A percentile compares a stretch with the other conserved stretches of the same genome.
Conservation (phyloP, 1,140 invertebrate genomes). For the Akabosia matsudoensis region DNA sequence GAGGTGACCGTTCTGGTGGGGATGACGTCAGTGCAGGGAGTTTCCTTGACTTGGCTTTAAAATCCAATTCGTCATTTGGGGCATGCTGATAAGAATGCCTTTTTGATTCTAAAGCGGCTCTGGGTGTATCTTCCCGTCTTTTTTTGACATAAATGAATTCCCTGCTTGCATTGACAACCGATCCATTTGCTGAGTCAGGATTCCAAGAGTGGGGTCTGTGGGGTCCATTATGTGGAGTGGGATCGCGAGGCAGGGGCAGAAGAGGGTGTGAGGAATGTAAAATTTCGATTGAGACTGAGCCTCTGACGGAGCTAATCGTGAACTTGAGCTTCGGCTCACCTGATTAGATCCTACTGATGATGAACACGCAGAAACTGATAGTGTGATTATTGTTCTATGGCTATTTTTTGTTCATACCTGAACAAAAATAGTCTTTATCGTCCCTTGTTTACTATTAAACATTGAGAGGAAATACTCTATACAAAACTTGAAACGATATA, state of each 20-base stretch:
- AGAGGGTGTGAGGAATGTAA: conserved; percentile 21
- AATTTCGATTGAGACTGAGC: conserved; percentile 10
- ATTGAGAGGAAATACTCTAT: neutral
- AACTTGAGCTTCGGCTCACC: conserved; percentile 3
- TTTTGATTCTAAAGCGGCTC: no score
- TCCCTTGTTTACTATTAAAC: neutral
- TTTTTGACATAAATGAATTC: neutral
- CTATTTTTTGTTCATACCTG: neutral
- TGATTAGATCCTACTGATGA: conserved; percentile 1
- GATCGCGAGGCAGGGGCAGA: conserved; percentile 21
- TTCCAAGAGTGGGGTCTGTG: conserved; percentile 39
- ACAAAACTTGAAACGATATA: no score
- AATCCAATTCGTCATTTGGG: no score
- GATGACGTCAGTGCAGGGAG: conserved; percentile 44
- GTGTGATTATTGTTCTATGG: neutral
- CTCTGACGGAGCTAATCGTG: neutral
- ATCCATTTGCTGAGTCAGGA: conserved; percentile 30
- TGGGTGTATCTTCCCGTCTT: neutral
- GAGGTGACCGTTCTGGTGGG: conserved; percentile 33
- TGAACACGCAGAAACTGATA: conserved; percentile 23
- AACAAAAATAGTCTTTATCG: neutral
- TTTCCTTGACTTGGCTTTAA: no score
- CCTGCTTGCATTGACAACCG: neutral
- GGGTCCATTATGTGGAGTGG: neutral
- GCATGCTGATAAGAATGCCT: no score